Percentiles rank a stretch among this genome's conserved stretches.
Evolutionary conservation across 2,797 vertebrate genomes (phyloP).

Genomic region (Ceryle rudis): DNA sequence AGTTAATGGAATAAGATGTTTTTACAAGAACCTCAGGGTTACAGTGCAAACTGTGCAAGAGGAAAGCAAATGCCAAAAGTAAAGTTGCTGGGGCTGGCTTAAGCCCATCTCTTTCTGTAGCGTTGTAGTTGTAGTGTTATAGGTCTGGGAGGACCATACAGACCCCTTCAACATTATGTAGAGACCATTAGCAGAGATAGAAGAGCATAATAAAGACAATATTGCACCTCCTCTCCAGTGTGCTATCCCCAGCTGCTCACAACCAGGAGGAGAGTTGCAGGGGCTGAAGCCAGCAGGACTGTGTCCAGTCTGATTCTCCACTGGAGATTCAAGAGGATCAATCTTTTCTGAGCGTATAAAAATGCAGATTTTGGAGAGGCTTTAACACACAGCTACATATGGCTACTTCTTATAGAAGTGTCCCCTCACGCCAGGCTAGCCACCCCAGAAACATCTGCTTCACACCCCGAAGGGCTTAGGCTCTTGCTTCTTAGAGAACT

Average conservation of each 20-base stretch:
- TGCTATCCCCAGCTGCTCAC: accelerated
- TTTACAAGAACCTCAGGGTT: not conserved
- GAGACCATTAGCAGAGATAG: not conserved
- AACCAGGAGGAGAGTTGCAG: not conserved
- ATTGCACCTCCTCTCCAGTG: accelerated
- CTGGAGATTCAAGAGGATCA: not conserved
- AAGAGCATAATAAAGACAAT: not conserved
- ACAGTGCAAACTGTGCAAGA: not conserved
- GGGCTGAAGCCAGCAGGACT: not conserved
- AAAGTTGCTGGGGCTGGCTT: not conserved
- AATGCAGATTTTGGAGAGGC: not conserved
- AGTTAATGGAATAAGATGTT: not conserved
- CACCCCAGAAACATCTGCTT: not conserved
- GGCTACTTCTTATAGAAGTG: not conserved
- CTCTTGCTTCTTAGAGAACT: not conserved
- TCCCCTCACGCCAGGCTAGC: not conserved
- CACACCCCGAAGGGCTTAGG: not conserved
- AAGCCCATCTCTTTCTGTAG: not conserved
- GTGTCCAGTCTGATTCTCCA: not conserved
- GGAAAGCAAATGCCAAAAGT: not conserved
- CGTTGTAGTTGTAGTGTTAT: not conserved
- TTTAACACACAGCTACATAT: not conserved
- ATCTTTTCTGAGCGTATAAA: not conserved
- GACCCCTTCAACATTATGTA: accelerated
- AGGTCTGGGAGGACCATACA: not conserved